These are phyloP conservation scores for Vannuccia rotundouncinata DNA, from an alignment of 2,888 invertebrate species.

Conservation along the genomic window DNA sequence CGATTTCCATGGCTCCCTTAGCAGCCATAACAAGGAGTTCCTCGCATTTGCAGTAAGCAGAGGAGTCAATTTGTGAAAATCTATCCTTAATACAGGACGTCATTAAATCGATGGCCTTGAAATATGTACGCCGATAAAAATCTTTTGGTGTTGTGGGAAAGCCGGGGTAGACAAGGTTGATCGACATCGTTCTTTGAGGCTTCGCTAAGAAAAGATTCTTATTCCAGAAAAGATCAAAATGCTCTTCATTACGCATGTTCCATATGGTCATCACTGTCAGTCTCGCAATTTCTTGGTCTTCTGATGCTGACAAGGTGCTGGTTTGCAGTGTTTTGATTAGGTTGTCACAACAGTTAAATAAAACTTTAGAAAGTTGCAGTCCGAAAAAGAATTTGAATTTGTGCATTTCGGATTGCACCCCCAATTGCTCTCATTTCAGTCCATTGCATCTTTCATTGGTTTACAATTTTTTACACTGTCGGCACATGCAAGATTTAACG, in stretches of 20 bases:
- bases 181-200: background rate
- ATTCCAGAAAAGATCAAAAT: background rate
- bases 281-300: background rate
- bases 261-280: background rate
- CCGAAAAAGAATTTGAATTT: background rate
- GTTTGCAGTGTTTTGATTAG: background rate
- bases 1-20: background rate
- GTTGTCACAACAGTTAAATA: background rate
- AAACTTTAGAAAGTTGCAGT: background rate
- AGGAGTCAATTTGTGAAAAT: background rate
- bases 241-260: background rate
- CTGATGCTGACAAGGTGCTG: background rate
- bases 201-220: background rate
- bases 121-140: slow-evolving; percentile 4
- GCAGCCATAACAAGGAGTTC: background rate
- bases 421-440: background rate
- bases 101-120: slow-evolving; percentile 7
- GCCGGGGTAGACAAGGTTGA: background rate
- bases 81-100: slow-evolving; percentile 2
- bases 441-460: slow-evolving; percentile 11
- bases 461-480: slow-evolving; percentile 15
- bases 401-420: background rate
- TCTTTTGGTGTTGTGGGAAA: background rate
- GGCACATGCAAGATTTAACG: slow-evolving; percentile 16
- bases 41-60: slow-evolving; percentile 5